Evolutionary conservation across 2,797 vertebrate genomes (phyloP).

Genomic region (Eulemur mongoz): DNA sequence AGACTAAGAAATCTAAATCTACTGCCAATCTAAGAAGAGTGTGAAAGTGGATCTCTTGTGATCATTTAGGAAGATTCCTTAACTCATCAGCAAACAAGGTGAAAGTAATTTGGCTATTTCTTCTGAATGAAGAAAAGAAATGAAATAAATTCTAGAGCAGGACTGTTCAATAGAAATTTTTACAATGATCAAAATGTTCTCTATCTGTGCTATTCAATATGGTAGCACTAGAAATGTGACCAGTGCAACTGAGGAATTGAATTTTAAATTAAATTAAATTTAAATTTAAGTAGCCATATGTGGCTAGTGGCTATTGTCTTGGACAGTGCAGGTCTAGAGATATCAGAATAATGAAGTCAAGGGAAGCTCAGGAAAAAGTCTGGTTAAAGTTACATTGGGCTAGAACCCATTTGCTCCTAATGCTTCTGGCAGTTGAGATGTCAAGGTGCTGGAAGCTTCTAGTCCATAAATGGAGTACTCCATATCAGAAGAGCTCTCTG

Average conservation of each 20-base stretch:
- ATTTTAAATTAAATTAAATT: not conserved
- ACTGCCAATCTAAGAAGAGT: not conserved
- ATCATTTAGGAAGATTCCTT: not conserved
- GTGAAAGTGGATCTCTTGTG: not conserved
- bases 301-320: not conserved
- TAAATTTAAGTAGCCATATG: not conserved
- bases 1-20: not conserved
- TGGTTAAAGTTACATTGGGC: not conserved
- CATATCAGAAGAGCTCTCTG: not conserved
- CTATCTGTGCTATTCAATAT: not conserved
- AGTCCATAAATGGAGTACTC: not conserved
- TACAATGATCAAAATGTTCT: not conserved
- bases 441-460: not conserved
- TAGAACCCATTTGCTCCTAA: not conserved
- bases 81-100: not conserved
- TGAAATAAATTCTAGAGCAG: not conserved
- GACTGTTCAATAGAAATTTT: not conserved
- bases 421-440: not conserved
- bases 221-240: not conserved
- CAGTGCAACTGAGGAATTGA: not conserved
- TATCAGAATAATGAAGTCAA: not conserved
- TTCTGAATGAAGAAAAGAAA: not conserved
- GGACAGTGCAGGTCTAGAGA: not conserved
- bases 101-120: constrained; percentile 9
- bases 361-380: not conserved